phyloP scores from a whole-genome alignment of 2,113 vertebrate species.

The Ovis canadensis region DNA sequence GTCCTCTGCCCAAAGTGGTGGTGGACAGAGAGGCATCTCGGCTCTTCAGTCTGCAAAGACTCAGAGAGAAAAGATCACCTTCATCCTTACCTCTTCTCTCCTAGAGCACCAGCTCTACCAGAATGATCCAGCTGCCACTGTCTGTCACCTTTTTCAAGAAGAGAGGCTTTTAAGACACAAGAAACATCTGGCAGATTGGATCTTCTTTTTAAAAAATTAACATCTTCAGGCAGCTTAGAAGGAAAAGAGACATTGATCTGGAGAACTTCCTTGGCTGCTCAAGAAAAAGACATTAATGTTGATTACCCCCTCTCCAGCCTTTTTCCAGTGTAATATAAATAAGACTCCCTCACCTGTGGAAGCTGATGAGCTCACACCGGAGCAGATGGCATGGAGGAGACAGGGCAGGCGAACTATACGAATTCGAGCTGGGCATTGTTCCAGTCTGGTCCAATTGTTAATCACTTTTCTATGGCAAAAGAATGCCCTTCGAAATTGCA shows the following conservation, averaged over 20 bases:
- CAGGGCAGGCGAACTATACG: background rate
- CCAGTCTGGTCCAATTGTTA: background rate
- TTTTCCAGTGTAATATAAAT: background rate
- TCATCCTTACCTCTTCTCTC: background rate
- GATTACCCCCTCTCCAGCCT: background rate
- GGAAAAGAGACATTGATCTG: background rate
- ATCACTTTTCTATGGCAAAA: background rate
- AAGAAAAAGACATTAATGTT: background rate
- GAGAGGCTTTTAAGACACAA: background rate
- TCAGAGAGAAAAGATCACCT: background rate
- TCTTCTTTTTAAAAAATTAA: background rate
- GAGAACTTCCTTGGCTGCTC: background rate
- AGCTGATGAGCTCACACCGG: background rate
- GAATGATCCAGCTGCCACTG: background rate
- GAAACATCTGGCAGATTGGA: background rate
- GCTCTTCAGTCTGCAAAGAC: background rate
- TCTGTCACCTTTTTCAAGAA: background rate
- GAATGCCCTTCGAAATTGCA: constrained; percentile 6
- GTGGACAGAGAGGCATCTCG: background rate
- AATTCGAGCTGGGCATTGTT: background rate
- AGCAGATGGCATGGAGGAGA: background rate
- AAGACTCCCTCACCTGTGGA: background rate
- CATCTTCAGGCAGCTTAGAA: background rate
- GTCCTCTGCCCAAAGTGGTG: background rate
- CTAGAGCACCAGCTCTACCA: background rate